Evolutionary conservation across 2,888 invertebrate species (phyloP), one percentile per base, ranked within the genome.

Genomic region (Lasioglossum pauxillum): DNA sequence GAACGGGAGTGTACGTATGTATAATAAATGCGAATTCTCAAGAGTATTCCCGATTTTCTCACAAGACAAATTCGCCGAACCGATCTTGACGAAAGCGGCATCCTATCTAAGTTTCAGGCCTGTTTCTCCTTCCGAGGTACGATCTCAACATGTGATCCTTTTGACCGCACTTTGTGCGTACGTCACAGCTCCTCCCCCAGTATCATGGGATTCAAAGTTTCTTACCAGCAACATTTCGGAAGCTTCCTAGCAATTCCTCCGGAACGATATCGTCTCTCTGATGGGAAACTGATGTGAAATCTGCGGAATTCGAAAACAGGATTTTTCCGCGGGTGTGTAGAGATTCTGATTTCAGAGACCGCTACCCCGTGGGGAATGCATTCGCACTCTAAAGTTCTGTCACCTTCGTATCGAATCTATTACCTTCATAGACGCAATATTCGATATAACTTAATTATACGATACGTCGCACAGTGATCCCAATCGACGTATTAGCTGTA

Each of bases 121-220:
- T 31, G 44, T 53, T 53, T 14, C 60, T n/a, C 23, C 53, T 78
- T 71, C 71, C 71, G 27, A 14, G 23, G 14, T 41, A 27, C 71
- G 78, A 8, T 78, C 53, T 49, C 49, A 49, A 49, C 77, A 38
- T 27, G 46, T 23, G 49, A 79, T 71, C 53, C 75, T 41, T 75
- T 49, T 38, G 79, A 72, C 41, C 57, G 49, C 27, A 53, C 23
- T 41, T 49, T 10, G 10, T 75, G 60, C 71, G 75, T 60, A 31
- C 12, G 46, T 38, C 38, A 38, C 35, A 27, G 23, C 82, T 46
- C 38, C n/a, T 12, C n/a, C 46, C 23, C 19, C 57, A 35, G 41
- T 78, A 16, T 57, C 84, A 31, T 77, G 83, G 77, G 84, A 83
- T 49, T 78, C 77, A n/a, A 84, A 84, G 84, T 84, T 83, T 83